Base-by-base conservation (phyloP, 2,888 invertebrate species). In the Drosophila birchii region DNA sequence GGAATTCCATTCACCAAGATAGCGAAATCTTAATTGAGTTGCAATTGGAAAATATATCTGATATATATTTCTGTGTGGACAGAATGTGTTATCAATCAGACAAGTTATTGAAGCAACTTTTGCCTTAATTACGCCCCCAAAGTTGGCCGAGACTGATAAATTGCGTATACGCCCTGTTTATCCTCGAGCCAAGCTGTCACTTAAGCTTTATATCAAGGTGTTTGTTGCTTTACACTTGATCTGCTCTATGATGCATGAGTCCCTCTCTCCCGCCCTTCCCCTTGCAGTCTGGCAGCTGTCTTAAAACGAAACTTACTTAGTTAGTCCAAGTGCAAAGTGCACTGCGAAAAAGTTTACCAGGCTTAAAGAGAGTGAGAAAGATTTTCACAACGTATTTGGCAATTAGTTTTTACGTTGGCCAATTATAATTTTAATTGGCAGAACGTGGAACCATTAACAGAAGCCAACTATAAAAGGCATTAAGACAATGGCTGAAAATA, bases 1-100 rank as follows among this genome's bases (percentile, higher is more conserved):
- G 73, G 75, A 78, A 80, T 80, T 75, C 79, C 64, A 6, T 57
- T 75, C 75, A 12, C 53, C 60, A 29, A 66, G 84, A 88, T 86
- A 55, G 75, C 54, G 58, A 83, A 81, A 75, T 85, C 88, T 88
- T 86, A 86, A 86, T 86, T 88, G 87, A 86, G 81, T 86, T 84
- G 75, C 81, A 86, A 86, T 86, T 77, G 86, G 64, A 76, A 73
- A 54, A 44, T 55, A 63, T 63, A 60, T n/a, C n/a, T n/a, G n/a
- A n/a, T 61, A 63, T 66, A 32, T 60, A 57, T 62, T 20, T 44
- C 32, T 36, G 20, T 11, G 20, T 7, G 23, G 29, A 49, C 44
- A 14, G 16, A 41, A 56, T 61, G 18, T 47, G 64, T 75, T 76
- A 86, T 88, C 82, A 80, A 87, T 87, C 88, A 84, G 23, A 73